Conservation (phyloP, 2,113 vertebrate genomes). For the Engystomops pustulosus region DNA sequence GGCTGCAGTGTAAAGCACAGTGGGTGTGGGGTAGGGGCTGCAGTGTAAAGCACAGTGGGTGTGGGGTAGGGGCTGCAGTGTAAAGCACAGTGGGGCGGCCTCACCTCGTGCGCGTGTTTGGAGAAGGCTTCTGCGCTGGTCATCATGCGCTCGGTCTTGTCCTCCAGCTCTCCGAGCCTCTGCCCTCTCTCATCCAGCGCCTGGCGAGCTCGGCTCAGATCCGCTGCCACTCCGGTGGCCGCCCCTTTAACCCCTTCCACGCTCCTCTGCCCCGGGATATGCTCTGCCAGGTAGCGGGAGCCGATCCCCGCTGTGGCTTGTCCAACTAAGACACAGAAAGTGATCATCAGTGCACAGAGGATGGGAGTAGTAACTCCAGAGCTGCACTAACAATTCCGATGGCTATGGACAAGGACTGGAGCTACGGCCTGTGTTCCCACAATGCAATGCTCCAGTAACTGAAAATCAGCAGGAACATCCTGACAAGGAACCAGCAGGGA, state of each 20-base stretch:
- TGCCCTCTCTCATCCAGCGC: slow-evolving; percentile 95
- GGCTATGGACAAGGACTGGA: no score
- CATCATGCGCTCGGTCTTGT: slow-evolving; percentile 95
- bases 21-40: no score
- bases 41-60: not conserved
- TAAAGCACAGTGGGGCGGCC: no score
- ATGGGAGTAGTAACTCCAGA: not conserved
- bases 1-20: no score
- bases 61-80: no score
- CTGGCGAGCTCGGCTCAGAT: slow-evolving; percentile 88
- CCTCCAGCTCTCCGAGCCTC: slow-evolving; percentile 93
- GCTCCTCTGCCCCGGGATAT: slow-evolving; percentile 90
- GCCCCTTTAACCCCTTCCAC: slow-evolving; percentile 90
- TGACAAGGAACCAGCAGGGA: no score
- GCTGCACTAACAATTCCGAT: not conserved
- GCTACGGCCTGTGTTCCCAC: no score
- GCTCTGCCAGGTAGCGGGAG: slow-evolving; percentile 91
- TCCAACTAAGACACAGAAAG: slow-evolving; percentile 76
- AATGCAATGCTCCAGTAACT: no score
- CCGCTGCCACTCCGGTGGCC: slow-evolving; percentile 86
- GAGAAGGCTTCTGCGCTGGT: slow-evolving; percentile 91
- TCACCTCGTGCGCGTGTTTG: slow-evolving; percentile 96
- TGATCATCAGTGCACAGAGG: not conserved
- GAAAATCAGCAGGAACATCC: no score
- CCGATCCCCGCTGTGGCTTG: slow-evolving; percentile 93